Percentiles rank a stretch among this genome's conserved stretches.
Conservation (phyloP, 2,797 vertebrate species). For the Orientallactaga sibirica region DNA sequence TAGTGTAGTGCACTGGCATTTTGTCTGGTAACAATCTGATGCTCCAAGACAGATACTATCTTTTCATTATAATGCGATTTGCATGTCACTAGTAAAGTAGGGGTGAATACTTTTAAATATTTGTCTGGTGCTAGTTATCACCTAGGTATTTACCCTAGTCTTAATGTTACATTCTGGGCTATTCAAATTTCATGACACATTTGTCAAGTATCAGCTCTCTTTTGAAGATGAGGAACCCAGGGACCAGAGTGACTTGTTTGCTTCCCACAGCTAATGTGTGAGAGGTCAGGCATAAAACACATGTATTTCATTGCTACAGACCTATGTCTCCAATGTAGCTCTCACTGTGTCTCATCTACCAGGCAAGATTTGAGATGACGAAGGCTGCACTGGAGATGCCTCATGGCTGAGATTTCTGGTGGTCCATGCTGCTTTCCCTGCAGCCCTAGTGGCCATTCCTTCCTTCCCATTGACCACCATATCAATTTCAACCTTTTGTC, state of each 20-base stretch:
- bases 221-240: slow-evolving; percentile 45
- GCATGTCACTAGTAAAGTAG: slow-evolving; percentile 7
- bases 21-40: slow-evolving; percentile 21
- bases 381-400: neutral
- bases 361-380: neutral
- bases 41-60: neutral
- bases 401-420: fast-evolving
- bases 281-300: neutral
- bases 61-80: neutral
- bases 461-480: neutral
- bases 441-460: neutral
- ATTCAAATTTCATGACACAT: neutral
- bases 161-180: neutral
- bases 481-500: too few relatives aligned
- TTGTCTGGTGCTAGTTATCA: neutral
- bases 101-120: neutral
- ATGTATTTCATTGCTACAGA: neutral
- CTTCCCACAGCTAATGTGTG: neutral
- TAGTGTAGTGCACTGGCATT: neutral
- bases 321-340: neutral
- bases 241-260: neutral
- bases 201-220: slow-evolving; percentile 1
- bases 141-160: neutral
- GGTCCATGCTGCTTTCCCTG: neutral
- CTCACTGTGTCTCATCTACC: neutral